Base-by-base conservation (phyloP, 2,797 vertebrate genomes). In the Enteromius fasciolatus region DNA sequence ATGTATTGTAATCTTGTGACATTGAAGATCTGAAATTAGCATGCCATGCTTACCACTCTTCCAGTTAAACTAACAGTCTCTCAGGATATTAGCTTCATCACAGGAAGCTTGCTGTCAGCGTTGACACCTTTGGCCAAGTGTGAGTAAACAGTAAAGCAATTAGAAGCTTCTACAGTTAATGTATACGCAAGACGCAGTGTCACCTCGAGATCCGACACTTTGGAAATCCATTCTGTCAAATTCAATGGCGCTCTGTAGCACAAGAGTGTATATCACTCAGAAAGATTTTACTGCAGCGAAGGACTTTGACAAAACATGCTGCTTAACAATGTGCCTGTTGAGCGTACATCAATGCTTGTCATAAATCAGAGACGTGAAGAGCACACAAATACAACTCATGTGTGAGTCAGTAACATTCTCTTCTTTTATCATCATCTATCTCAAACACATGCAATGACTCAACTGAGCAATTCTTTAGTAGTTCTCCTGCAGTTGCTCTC, bases 61-160 rank as follows among this genome's bases (percentile, higher is more conserved):
- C 7, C 25, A 15, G 52, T 76, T 78, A 57, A 73, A 63, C 66
- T 39, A 64, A 76, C 44, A 67, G 50, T 18, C 28, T 66, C 25
- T 67, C 84, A 80, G 63, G 63, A 85, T 85, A 83, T 83, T 72
- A 83, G 78, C 17, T 68, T 72, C 33, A 68, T 79, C 70, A 83
- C 85, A 82, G 54, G 31, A 66, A 25, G 23, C 50, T 79, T 80
- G n/a, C 39, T 68, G 70, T 76, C 81, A 68, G 14, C 64, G 63
- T 63, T 61, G 68, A 83, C 80, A 84, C 69, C 44, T 54, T 69
- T 48, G 48, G 8, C 63, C 52, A 76, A 66, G 36, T 79, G 57
- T 76, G 44, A 79, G 78, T 25, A 72, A 76, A 83, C 9, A 54
- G 31, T 76, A 70, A 78, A 48, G 41, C 57, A 66, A 75, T 48